Evolutionary conservation across 2,888 invertebrate genomes (phyloP), one percentile per base, ranked within the genome.

Genomic region (Graphium colonna): DNA sequence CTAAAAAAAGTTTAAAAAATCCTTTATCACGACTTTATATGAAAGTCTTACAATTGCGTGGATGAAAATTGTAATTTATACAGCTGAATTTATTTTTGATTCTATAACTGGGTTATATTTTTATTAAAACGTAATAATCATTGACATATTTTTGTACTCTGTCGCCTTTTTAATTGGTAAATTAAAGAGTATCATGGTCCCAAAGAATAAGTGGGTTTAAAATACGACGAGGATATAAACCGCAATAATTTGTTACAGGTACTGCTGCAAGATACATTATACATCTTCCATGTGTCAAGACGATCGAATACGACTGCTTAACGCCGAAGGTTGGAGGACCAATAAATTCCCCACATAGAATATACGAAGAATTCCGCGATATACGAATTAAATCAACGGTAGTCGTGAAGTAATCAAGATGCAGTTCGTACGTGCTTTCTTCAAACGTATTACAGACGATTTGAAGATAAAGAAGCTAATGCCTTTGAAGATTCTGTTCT

Each of bases 401-500:
- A 12, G 4, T 36, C 10, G n/a, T n/a, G n/a, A 45, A 55, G 16
- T 21, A 45, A 47, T 40, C 67, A 92, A 85, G 74, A 92, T 92
- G 90, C 90, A 90, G 79, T 90, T 92, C 68, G 60, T 92, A 63
- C 91, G 91, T 58, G 88, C 91, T 57, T 94, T 94, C 72, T 93
- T 92, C 71, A 88, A 91, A 67, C 83, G 94, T 69, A 93, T 94
- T 71, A 82, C 90, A 58, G 92, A 93, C 67, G 95, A 95, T 79
- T 91, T 95, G 66, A 91, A 91, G 67, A 93, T 93, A 71, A 94
- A 93, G 76, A 92, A 95, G 74, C 84, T 95, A 38, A 84, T 95
- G 61, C 94, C 95, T 1, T 77, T 95, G 55, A 95, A 95, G 77
- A 83, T 95, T 63, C 88, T 95, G 61, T 95, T 95, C 77, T 95